phyloP scores from a whole-genome alignment of 2,113 vertebrate genomes.

The Piaya cayana region DNA sequence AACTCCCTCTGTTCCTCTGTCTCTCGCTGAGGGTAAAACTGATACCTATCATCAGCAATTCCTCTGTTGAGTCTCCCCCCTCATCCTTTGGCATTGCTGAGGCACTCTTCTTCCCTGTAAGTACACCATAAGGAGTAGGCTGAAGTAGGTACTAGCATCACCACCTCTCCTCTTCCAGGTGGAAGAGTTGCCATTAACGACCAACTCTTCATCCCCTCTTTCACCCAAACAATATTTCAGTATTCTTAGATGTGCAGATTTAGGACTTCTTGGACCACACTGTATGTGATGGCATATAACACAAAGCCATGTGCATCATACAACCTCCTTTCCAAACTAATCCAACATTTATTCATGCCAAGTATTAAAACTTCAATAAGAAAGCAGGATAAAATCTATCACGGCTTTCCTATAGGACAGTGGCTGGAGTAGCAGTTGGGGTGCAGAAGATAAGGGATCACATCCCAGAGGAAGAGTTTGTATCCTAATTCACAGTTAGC shows the following conservation, averaged over 20 bases:
- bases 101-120: background rate
- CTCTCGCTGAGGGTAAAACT: background rate
- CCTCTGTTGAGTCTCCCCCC: background rate
- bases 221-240: background rate
- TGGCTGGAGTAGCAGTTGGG: background rate
- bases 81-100: background rate
- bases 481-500: background rate
- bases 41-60: background rate
- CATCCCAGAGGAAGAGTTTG: background rate
- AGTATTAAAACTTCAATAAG: background rate
- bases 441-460: background rate
- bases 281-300: background rate
- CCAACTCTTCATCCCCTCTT: background rate
- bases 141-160: background rate
- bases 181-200: background rate
- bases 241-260: background rate
- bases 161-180: background rate
- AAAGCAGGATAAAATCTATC: background rate
- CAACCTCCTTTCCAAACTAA: background rate
- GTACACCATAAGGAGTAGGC: fast-evolving
- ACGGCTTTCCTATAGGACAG: background rate
- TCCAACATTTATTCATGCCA: background rate
- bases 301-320: background rate
- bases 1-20: background rate
- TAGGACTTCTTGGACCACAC: background rate